A percentile compares a stretch with the other conserved stretches of the same genome.
These are phyloP conservation scores for Petrocephalus schoutedeni DNA, from an alignment of 2,797 vertebrate species.

Conservation along the genomic window DNA sequence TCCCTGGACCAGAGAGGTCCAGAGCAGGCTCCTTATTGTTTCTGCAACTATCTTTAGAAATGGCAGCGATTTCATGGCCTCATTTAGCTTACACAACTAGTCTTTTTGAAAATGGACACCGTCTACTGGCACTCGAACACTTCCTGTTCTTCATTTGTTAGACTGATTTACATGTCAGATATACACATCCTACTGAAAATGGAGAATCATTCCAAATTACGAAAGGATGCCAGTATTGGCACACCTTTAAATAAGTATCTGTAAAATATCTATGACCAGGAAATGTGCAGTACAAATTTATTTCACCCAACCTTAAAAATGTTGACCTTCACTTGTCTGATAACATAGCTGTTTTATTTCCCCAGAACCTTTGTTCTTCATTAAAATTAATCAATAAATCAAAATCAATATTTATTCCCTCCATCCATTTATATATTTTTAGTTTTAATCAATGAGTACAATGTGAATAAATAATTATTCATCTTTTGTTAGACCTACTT, in stretches of 20 bases:
- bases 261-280: neutral
- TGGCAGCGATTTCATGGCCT: constrained; percentile 60
- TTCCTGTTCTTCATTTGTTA: neutral
- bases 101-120: constrained; percentile 55
- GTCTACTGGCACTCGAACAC: constrained; percentile 48
- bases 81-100: constrained; percentile 57
- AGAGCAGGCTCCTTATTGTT: constrained; percentile 25
- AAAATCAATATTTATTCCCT: neutral
- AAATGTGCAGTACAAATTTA: neutral
- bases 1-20: constrained; percentile 27
- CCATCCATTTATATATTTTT: neutral
- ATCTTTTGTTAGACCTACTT: neutral
- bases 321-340: neutral
- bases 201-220: neutral
- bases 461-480: neutral
- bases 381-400: neutral
- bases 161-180: neutral
- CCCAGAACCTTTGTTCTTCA: neutral
- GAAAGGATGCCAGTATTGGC: neutral
- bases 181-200: neutral
- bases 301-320: neutral
- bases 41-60: constrained; percentile 44
- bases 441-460: neutral
- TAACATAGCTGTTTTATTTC: neutral
- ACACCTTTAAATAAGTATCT: neutral